Conservation (phyloP, 2,888 invertebrate genomes). For the Aelia acuminata region DNA sequence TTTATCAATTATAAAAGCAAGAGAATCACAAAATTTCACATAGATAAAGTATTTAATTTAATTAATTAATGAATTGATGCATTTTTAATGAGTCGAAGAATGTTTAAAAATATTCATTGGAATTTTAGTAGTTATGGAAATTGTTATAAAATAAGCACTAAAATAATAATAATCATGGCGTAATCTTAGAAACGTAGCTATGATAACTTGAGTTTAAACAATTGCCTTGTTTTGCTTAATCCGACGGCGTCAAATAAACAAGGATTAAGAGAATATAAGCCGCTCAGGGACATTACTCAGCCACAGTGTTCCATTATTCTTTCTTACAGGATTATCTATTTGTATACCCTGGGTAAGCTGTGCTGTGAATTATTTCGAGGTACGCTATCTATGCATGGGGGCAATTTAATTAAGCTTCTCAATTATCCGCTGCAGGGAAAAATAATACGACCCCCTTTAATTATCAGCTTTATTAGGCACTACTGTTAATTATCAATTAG, state of each 20-base stretch:
- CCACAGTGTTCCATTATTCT: conserved; percentile 6
- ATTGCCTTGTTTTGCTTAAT: neutral
- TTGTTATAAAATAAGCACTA: neutral
- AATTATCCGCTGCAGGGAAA: neutral
- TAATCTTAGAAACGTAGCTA: neutral
- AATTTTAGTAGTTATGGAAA: no score
- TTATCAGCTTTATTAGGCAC: no score
- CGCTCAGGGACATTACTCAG: neutral
- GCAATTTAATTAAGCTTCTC: neutral
- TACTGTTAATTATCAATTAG: no score
- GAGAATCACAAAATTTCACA: no score
- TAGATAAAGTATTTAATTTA: no score
- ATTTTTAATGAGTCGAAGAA: no score
- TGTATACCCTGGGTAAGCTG: neutral
- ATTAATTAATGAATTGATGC: no score
- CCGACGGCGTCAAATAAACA: conserved; percentile 26
- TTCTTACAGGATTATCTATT: conserved; percentile 15
- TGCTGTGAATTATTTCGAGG: neutral
- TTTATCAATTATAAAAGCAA: no score
- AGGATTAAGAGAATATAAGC: conserved; percentile 33
- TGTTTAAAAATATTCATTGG: no score
- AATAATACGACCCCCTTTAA: neutral
- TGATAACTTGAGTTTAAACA: conserved; percentile 9
- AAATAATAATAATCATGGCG: neutral
- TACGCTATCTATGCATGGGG: neutral